Base-by-base conservation (phyloP, 92 coral and sea anemone species). In the Virgularia gustaviana region DNA sequence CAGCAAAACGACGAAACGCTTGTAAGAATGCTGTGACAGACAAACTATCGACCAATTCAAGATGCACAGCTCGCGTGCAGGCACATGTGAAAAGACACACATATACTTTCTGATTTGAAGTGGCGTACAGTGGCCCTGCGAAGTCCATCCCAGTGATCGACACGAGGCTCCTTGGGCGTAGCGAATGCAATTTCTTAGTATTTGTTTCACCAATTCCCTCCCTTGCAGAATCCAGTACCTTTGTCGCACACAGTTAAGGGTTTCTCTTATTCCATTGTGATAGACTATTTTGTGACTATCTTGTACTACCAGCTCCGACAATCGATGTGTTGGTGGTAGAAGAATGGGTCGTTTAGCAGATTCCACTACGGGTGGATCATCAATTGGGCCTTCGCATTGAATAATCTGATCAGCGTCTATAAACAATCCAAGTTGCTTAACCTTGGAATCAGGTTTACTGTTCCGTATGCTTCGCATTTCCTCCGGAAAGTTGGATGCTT, bases 141-240 rank as follows among this genome's bases (percentile, higher is more conserved):
- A 83, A 65, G 32, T 83, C 71, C 19, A 84, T 76, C 12, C 82
- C 82, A 13, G 80, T 66, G 36, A 59, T 74, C 16, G 88, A 22
- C 27, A 78, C 72, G 11, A 81, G n/a, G n/a, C n/a, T n/a, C n/a
- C n/a, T n/a, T n/a, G 71, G 22, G 75, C 68, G 22, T 70, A 79
- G 8, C 24, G 27, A 8, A 42, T 20, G 33, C 81, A 84, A 4
- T 29, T 49, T n/a, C 67, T 9, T 6, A 79, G 44, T 32, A 62
- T 36, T n/a, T n/a, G n/a, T n/a, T n/a, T n/a, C n/a, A n/a, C n/a
- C n/a, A n/a, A n/a, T n/a, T n/a, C n/a, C 6, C 49, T 6, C 23
- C 33, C 34, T 30, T 32, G 49, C 3, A 27, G 70, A 1, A 62
- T 49, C 49, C 70, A 62, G 16, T 24, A 36, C 11, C 44, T 7